phyloP scores from a whole-genome alignment of 2,888 invertebrate genomes.

The Drosophila longiperda region DNA sequence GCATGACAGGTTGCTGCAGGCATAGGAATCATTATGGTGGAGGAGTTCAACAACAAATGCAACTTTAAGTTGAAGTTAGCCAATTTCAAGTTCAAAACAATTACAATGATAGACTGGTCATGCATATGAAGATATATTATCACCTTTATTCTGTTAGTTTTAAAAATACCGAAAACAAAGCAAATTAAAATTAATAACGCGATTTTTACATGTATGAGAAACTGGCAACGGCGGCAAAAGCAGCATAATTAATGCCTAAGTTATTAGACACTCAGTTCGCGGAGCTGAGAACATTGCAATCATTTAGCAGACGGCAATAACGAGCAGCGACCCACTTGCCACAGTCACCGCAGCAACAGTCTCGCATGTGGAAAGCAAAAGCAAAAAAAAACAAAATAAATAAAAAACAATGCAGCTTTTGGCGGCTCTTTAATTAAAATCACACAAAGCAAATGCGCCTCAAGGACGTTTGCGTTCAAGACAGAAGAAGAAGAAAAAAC shows the following conservation, averaged over 20 bases:
- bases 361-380: slow-evolving; percentile 32
- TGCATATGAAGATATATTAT: slow-evolving; percentile 61
- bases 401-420: slow-evolving; percentile 41
- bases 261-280: slow-evolving; percentile 68
- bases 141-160: slow-evolving; percentile 69
- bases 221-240: slow-evolving; percentile 30
- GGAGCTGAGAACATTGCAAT: slow-evolving; percentile 70
- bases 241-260: slow-evolving; percentile 70
- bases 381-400: slow-evolving; percentile 1
- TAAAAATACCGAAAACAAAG: slow-evolving; percentile 34
- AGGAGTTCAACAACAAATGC: slow-evolving; percentile 20
- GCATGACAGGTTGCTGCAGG: slow-evolving; percentile 64
- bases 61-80: slow-evolving; percentile 35
- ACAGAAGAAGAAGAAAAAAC: slow-evolving; percentile 17
- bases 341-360: slow-evolving; percentile 17
- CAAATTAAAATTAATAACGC: slow-evolving; percentile 55
- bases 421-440: slow-evolving; percentile 71
- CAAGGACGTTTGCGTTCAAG: slow-evolving; percentile 74
- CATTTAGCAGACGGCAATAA: slow-evolving; percentile 63
- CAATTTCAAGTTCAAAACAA: slow-evolving; percentile 67
- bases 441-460: slow-evolving; percentile 62
- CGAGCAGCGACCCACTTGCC: slow-evolving; percentile 50
- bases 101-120: slow-evolving; percentile 61
- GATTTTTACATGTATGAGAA: slow-evolving; percentile 52
- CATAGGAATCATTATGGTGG: neutral